Conservation (phyloP, 2,888 invertebrate genomes). For the Peribatodes rhomboidaria region DNA sequence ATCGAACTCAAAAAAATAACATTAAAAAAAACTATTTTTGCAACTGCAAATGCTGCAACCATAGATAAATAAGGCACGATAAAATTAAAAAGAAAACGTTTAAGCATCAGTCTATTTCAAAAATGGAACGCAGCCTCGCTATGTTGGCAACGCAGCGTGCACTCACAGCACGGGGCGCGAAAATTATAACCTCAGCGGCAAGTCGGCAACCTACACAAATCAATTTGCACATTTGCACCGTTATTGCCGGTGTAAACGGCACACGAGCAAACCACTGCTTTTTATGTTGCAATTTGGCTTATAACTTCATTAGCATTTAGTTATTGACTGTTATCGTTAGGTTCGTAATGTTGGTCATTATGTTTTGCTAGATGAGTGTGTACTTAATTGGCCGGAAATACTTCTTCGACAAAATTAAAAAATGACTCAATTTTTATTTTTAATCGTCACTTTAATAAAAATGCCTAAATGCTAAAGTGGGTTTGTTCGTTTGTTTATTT, state of each 20-base stretch:
- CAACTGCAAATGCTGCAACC: conserved; percentile 24
- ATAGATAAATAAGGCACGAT: neutral
- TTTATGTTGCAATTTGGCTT: conserved; percentile 33
- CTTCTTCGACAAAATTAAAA: too few relatives aligned
- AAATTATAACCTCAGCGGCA: conserved; percentile 76
- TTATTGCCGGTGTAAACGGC: conserved; percentile 62
- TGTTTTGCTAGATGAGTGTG: conserved; percentile 15
- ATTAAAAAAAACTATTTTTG: neutral
- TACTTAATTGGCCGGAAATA: neutral
- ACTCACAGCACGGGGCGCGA: conserved; percentile 77
- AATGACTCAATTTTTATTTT: too few relatives aligned
- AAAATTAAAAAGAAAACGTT: conserved; percentile 24
- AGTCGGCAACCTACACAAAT: conserved; percentile 69
- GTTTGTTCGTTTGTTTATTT: too few relatives aligned
- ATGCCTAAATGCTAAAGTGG: too few relatives aligned
- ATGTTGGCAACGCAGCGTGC: conserved; percentile 71
- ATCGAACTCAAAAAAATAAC: neutral
- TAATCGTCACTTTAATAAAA: too few relatives aligned
- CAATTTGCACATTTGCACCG: conserved; percentile 76
- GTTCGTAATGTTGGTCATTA: conserved; percentile 38
- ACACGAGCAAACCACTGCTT: conserved; percentile 45
- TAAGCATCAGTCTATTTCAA: conserved; percentile 43
- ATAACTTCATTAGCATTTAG: conserved; percentile 43
- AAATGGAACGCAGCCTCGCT: conserved; percentile 57
- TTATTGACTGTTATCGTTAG: conserved; percentile 38